Base-by-base conservation (phyloP, 2,113 vertebrate species). In the Nerophis ophidion region DNA sequence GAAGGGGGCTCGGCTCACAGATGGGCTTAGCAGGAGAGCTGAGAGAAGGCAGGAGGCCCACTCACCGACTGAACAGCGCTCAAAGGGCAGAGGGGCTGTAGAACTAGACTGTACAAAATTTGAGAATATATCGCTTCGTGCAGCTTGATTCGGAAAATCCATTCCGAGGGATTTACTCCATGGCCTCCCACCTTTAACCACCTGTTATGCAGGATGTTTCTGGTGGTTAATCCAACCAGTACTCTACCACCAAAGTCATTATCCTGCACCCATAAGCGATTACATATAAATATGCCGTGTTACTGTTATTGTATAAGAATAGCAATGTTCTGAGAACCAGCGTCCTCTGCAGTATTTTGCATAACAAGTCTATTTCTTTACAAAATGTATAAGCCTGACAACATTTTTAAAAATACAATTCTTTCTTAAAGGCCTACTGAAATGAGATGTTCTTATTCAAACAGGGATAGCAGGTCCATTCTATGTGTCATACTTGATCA, bases 1-100 rank as follows among this genome's bases (percentile, higher is more conserved):
- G 79, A 67, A 65, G 38, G 61, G 72, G 81, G 63, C 57, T 79
- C 77, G 70, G 73, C 74, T 76, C 81, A 64, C 70, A 71, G 76
- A 79, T 77, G 76, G 78, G 67, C 82, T 58, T 70, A 68, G 68
- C 61, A 10, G 75, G 73, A 77, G 71, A 44, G 16, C 69, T 59
- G 66, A 72, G 65, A 68, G 71, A 69, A 83, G 52, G 70, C 61
- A 72, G 57, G 8, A 50, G 61, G 65, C 48, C 56, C 58, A 65
- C 77, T 79, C 63, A 19, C 58, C 33, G 36, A 57, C 63, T 62
- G 72, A 58, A 70, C 72, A 72, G 68, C 10, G 46, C 45, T 62
- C 61, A 6, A 26, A 59, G 70, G 77, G 77, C 77, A 81, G 66
- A 82, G 74, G 40, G 77, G 71, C 57, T 56, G 42, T 44, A 51